Evolutionary conservation across 2,113 vertebrate species (phyloP).

Genomic region (Pungitius pungitius): DNA sequence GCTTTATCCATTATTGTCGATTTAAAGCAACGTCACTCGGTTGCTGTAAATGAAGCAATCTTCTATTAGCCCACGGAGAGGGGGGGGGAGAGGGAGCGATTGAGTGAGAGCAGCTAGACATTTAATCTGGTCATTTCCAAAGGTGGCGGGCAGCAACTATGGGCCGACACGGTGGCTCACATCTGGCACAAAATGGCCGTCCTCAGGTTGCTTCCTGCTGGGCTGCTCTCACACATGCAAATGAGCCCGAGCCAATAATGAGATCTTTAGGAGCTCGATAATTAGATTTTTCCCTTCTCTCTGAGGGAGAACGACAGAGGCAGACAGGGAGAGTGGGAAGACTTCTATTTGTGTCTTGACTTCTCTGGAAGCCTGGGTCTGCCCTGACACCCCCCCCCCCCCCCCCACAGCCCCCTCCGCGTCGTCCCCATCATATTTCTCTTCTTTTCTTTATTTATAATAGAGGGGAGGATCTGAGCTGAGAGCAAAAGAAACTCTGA

Average conservation of each 20-base stretch:
- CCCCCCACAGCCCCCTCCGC: not conserved
- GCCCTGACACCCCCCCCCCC: conserved; percentile 48
- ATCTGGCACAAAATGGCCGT: conserved; percentile 77
- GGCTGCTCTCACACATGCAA: conserved; percentile 76
- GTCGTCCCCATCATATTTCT: conserved; percentile 66
- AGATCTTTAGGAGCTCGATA: conserved; percentile 80
- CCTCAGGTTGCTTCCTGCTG: conserved; percentile 70
- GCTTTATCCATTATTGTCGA: conserved; percentile 22
- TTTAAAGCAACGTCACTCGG: conserved; percentile 14
- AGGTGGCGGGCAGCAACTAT: conserved; percentile 53
- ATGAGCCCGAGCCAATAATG: conserved; percentile 78
- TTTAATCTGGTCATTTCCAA: conserved; percentile 61
- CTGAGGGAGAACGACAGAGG: conserved; percentile 64
- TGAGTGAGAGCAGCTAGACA: conserved; percentile 36
- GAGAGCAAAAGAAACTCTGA: conserved; percentile 68
- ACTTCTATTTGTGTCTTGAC: conserved; percentile 70
- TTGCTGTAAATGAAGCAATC: conserved; percentile 46
- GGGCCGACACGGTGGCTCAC: conserved; percentile 53
- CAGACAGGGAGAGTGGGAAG: conserved; percentile 64
- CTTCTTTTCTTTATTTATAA: conserved; percentile 70
- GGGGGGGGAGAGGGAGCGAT: conserved; percentile 23
- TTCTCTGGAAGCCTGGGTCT: conserved; percentile 64
- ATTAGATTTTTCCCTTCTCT: conserved; percentile 76
- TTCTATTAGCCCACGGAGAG: conserved; percentile 5
- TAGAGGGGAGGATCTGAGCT: conserved; percentile 65